Base-by-base conservation (phyloP, 2,113 vertebrate genomes). In the Motacilla alba region DNA sequence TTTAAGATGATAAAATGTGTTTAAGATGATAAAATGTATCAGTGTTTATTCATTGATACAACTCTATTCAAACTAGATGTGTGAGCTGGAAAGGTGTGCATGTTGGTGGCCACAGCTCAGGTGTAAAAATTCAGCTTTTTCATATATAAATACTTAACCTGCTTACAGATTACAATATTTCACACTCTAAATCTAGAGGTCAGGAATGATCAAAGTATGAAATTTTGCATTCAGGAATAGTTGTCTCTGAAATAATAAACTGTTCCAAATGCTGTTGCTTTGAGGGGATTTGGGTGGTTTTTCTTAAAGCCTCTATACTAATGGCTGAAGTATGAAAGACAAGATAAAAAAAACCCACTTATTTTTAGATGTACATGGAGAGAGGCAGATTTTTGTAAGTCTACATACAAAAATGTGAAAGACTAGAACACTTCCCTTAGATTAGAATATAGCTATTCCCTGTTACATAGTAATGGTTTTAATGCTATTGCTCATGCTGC, bases 271-370 rank as follows among this genome's bases (percentile, higher is more conserved):
- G 0, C 13, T 37, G 4, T 31, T 83, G 6, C 2, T 37, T 69
- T 23, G 12, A 10, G 3, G 7, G 33, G 3, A 7, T 24, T 41
- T 35, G 10, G 4, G 5, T 50, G 18, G 0, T 2, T 37, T 69
- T 68, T 80, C 59, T 64, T 64, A 31, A 64, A 80, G 30, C 6
- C 16, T 49, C 17, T 84, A 1, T 87, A 22, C 11, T 70, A 28
- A 49, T 75, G 70, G 47, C 37, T 87, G 18, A 84, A 87, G 3
- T 62, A 47, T 58, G 23, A 83, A 73, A 66, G 35, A 52, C 6
- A 35, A 41, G 27, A 68, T 59, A 2, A 4, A 35, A 64, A 77
- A 52, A 67, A 17, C 0, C 0, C 7, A 13, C 21, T 8, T 4
- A 4, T 21, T 84, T 87, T 72, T 67, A 52, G 17, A 43, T 1